phyloP scores from a whole-genome alignment of 2,888 invertebrate genomes.

The Acronicta alni region DNA sequence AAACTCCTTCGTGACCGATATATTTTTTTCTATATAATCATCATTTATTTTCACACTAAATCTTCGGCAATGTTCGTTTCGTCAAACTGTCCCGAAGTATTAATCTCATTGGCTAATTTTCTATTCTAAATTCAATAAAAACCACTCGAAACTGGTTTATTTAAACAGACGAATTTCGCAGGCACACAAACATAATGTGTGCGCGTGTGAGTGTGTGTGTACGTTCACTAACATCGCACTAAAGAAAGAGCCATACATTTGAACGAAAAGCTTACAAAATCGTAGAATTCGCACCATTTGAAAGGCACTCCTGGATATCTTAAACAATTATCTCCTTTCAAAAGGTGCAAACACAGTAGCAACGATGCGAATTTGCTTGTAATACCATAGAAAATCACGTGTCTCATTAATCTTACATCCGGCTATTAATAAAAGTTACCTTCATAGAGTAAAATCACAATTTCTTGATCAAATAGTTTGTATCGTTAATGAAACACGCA shows the following conservation, averaged over 20 bases:
- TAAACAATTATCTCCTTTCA: slow-evolving; percentile 47
- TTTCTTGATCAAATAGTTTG: slow-evolving; percentile 16
- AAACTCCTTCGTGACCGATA: neutral
- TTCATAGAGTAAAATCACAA: slow-evolving; percentile 14
- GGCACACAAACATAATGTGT: slow-evolving; percentile 73
- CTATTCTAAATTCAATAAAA: slow-evolving; percentile 26
- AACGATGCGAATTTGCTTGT: slow-evolving; percentile 61
- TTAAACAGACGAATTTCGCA: slow-evolving; percentile 69
- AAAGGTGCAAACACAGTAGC: slow-evolving; percentile 57
- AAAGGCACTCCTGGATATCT: slow-evolving; percentile 36
- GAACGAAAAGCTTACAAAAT: slow-evolving; percentile 54
- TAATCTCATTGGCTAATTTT: slow-evolving; percentile 12
- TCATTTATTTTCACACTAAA: slow-evolving; percentile 6
- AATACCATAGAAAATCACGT: slow-evolving; percentile 49
- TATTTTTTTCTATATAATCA: neutral
- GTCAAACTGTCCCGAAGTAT: slow-evolving; percentile 12
- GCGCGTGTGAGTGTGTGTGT: slow-evolving; percentile 85
- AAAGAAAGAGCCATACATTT: slow-evolving; percentile 59
- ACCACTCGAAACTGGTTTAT: slow-evolving; percentile 59
- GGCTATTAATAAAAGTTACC: slow-evolving; percentile 25
- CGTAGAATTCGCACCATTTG: slow-evolving; percentile 52
- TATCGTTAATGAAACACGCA: slow-evolving; percentile 50
- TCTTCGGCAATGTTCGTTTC: slow-evolving; percentile 18
- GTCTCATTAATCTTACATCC: slow-evolving; percentile 52
- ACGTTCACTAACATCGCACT: slow-evolving; percentile 78